Evolutionary conservation across 2,888 invertebrate genomes (phyloP), one percentile per base, ranked within the genome.

Genomic region (Dusona sp.): DNA sequence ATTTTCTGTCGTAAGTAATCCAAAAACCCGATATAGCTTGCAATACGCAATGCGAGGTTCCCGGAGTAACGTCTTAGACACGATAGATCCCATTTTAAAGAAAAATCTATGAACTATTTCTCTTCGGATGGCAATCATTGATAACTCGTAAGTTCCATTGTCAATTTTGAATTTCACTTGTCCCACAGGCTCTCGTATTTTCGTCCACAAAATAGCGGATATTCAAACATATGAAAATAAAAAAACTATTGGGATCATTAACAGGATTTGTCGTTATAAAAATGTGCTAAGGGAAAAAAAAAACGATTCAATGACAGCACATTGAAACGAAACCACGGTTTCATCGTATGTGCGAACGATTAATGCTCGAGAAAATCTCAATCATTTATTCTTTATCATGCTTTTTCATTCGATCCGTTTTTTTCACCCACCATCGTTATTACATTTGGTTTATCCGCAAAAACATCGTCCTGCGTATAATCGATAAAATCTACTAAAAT

Each of bases 401-500:
- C 33, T 70, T 54, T 65, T 57, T 42, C 48, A 3, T 74, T 48
- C 25, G 19, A 65, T 33, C 48, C 38, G 61, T 42, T 33, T 29
- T 79, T 54, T 22, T 16, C 51, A 33, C 16, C 48, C 54, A 68
- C 36, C 54, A 29, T 81, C 36, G n/a, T 81, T 74, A 48, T 75
- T 85, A 80, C 79, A 70, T 78, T 77, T 45, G 33, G 51, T 57
- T 75, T 67, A 73, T 73, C 67, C 86, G 73, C 61, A 75, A 57
- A 48, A 79, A 84, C 57, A 78, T 48, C 22, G 48, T 86, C 73
- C 81, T 64, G 70, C 81, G 78, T 57, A 79, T 84, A 86, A 84
- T 88, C 70, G 61, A 88, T 89, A 88, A 85, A 89, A 87, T 89
- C 80, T 87, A 82, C 81, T 80, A 89, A 87, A 70, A 70, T 85